Evolutionary conservation across 1,140 invertebrate species (phyloP).

Genomic region (Brachystomella parvula): DNA sequence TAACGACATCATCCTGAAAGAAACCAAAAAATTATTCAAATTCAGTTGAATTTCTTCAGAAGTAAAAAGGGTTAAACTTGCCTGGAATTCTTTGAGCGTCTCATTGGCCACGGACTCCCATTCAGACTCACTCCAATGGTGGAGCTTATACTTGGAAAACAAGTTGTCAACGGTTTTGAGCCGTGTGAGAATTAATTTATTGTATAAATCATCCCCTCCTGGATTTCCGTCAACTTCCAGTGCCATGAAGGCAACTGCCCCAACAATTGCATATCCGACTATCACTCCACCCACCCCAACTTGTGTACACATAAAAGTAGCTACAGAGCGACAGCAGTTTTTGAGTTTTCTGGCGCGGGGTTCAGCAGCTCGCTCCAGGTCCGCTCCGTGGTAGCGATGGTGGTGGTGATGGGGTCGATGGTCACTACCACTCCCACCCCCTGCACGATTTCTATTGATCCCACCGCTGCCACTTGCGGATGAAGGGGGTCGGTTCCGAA

Average conservation of each 20-base stretch:
- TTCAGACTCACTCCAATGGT: slow-evolving; percentile 63
- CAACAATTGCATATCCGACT: slow-evolving; percentile 87
- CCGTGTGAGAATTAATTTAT: slow-evolving; percentile 37
- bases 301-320: slow-evolving; percentile 85
- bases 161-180: slow-evolving; percentile 53
- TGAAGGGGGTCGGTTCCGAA: slow-evolving; percentile 47
- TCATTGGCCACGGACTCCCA: slow-evolving; percentile 60
- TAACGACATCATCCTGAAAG: slow-evolving; percentile 57
- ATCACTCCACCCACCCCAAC: slow-evolving; percentile 91
- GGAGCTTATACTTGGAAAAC: slow-evolving; percentile 64
- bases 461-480: not conserved
- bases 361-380: not conserved
- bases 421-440: not conserved
- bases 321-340: slow-evolving; percentile 71
- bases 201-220: slow-evolving; percentile 39
- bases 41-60: slow-evolving; percentile 3
- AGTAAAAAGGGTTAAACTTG: slow-evolving; percentile 7
- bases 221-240: slow-evolving; percentile 67
- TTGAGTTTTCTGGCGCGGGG: slow-evolving; percentile 43
- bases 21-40: not conserved
- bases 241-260: slow-evolving; percentile 80
- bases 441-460: not conserved
- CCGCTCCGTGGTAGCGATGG: not conserved
- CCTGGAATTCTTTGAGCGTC: slow-evolving; percentile 58
- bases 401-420: slow-evolving; percentile 3